Percentiles rank a stretch among this genome's conserved stretches.
These are phyloP conservation scores for Sterrhoptilus dennistouni DNA, from an alignment of 2,113 vertebrate species.

Conservation along the genomic window DNA sequence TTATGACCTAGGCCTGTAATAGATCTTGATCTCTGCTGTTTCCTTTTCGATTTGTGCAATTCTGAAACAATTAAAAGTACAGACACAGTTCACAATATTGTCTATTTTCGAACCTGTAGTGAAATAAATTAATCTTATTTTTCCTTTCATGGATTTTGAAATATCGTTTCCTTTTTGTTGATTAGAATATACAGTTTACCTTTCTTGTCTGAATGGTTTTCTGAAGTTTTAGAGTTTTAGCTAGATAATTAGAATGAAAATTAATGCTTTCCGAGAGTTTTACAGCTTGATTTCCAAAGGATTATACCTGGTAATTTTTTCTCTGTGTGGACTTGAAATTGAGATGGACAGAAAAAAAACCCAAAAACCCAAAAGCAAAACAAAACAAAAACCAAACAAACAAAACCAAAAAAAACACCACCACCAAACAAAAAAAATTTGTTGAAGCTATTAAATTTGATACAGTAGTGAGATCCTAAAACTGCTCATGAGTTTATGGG, in stretches of 20 bases:
- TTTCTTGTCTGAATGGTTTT: not conserved
- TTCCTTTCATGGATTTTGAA: not conserved
- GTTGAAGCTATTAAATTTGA: not conserved
- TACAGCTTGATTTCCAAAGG: not conserved
- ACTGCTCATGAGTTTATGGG: not conserved
- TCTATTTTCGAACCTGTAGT: not conserved
- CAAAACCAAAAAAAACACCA: too few relatives aligned
- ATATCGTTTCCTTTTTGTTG: not conserved
- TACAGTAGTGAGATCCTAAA: not conserved
- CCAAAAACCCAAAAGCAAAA: not conserved
- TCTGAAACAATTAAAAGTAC: not conserved
- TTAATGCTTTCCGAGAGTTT: not conserved
- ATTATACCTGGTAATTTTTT: not conserved
- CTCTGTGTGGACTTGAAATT: not conserved
- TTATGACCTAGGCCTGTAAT: not conserved
- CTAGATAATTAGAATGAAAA: not conserved
- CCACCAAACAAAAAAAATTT: not conserved
- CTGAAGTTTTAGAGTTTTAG: not conserved
- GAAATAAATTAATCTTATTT: not conserved
- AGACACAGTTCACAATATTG: not conserved
- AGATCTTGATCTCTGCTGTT: not conserved
- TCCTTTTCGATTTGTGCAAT: not conserved
- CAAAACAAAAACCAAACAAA: too few relatives aligned
- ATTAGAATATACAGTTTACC: not conserved
- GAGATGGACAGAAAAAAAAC: not conserved